Evolutionary conservation across 2,113 vertebrate species (phyloP).

Genomic region (Aptenodytes forsteri): DNA sequence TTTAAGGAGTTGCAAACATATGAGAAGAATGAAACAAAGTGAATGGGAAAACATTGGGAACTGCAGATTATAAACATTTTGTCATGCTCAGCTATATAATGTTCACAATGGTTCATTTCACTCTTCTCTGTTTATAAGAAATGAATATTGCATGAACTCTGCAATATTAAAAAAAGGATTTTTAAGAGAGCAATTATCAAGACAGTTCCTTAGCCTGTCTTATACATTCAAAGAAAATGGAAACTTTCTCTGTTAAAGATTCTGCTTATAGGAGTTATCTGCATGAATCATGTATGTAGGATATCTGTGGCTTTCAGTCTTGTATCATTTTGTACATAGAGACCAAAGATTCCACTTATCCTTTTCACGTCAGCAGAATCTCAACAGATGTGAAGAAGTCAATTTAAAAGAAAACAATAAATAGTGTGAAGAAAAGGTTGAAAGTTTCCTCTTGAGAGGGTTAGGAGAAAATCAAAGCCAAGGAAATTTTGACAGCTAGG

Average conservation of each 20-base stretch:
- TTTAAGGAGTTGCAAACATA: neutral
- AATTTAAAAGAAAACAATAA: neutral
- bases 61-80: neutral
- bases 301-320: neutral
- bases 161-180: neutral
- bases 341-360: neutral
- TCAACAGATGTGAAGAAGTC: neutral
- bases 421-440: neutral
- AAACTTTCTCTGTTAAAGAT: neutral
- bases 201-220: neutral
- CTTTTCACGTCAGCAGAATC: neutral
- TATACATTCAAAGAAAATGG: neutral
- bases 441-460: neutral
- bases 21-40: neutral
- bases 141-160: neutral
- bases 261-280: neutral
- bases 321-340: neutral
- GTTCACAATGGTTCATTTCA: neutral
- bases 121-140: neutral
- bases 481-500: neutral
- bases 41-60: neutral
- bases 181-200: neutral
- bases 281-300: neutral
- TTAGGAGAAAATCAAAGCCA: neutral
- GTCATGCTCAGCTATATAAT: neutral